These are phyloP conservation scores for Candidula unifasciata DNA, from an alignment of 2,888 invertebrate species.

Conservation along the genomic window DNA sequence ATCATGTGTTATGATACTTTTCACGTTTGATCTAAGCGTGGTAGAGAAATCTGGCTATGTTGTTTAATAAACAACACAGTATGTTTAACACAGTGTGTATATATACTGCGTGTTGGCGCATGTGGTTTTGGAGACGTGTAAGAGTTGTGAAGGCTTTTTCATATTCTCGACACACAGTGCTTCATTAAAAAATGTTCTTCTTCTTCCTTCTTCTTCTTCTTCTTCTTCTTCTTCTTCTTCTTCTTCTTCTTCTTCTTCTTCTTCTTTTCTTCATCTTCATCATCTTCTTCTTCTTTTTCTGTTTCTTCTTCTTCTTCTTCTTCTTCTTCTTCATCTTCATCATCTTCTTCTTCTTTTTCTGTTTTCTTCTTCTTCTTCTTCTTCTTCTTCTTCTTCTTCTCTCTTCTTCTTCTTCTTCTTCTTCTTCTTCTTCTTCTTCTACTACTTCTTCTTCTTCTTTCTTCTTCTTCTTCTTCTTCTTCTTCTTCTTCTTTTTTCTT, in stretches of 20 bases:
- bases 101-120: too few relatives aligned
- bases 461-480: neutral
- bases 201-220: neutral
- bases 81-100: too few relatives aligned
- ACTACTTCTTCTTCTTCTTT: neutral
- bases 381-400: conserved; percentile 24
- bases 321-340: conserved; percentile 33
- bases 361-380: too few relatives aligned
- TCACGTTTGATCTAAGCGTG: too few relatives aligned
- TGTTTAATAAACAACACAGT: too few relatives aligned
- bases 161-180: too few relatives aligned
- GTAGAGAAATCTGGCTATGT: too few relatives aligned
- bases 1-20: too few relatives aligned
- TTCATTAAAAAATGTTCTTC: too few relatives aligned
- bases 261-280: conserved; percentile 1
- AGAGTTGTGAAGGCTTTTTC: too few relatives aligned
- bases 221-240: neutral
- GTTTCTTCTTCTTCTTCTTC: too few relatives aligned
- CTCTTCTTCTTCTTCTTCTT: neutral
- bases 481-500: neutral
- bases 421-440: neutral
- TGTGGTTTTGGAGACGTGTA: too few relatives aligned
- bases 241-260: neutral
- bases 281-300: conserved; percentile 11
- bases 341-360: conserved; percentile 26